These are phyloP conservation scores for Cylas formicarius DNA, from an alignment of 1,140 invertebrate genomes.

Conservation along the genomic window DNA sequence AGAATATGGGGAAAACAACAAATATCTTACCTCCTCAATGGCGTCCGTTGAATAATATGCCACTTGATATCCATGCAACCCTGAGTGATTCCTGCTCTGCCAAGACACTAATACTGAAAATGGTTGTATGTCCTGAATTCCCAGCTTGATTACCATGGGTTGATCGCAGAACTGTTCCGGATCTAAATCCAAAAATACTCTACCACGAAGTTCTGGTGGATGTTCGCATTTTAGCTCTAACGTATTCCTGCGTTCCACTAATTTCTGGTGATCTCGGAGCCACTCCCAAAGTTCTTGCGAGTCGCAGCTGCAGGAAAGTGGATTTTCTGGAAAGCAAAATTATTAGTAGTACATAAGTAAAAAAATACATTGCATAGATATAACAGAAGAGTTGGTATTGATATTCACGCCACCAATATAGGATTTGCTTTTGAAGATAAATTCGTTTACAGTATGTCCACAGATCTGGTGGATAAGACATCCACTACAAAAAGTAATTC, in stretches of 20 bases:
- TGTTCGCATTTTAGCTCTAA: slow-evolving; percentile 65
- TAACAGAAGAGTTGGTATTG: no score
- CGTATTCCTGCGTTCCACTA: slow-evolving; percentile 46
- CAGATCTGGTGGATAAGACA: no score
- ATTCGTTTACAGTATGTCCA: background rate
- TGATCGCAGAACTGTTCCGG: slow-evolving; percentile 74
- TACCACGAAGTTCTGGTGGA: slow-evolving; percentile 66
- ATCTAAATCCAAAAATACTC: slow-evolving; percentile 67
- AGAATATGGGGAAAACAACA: no score
- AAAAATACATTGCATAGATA: background rate
- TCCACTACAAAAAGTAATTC: no score
- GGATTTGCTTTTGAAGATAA: background rate
- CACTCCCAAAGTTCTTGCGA: slow-evolving; percentile 82
- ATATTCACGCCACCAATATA: no score
- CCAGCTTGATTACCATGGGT: slow-evolving; percentile 70
- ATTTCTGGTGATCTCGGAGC: slow-evolving; percentile 75
- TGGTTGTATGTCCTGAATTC: slow-evolving; percentile 80
- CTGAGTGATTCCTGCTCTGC: slow-evolving; percentile 81
- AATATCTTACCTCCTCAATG: slow-evolving; percentile 45
- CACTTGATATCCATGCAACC: slow-evolving; percentile 77
- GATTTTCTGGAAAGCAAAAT: slow-evolving; percentile 63
- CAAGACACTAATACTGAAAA: slow-evolving; percentile 81
- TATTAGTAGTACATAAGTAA: background rate
- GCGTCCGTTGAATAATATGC: slow-evolving; percentile 71
- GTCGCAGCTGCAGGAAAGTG: slow-evolving; percentile 73